Evolutionary conservation across 37 sponge, comb jelly and placozoan genomes (phyloP).

Genomic region (Tethya wilhelma): DNA sequence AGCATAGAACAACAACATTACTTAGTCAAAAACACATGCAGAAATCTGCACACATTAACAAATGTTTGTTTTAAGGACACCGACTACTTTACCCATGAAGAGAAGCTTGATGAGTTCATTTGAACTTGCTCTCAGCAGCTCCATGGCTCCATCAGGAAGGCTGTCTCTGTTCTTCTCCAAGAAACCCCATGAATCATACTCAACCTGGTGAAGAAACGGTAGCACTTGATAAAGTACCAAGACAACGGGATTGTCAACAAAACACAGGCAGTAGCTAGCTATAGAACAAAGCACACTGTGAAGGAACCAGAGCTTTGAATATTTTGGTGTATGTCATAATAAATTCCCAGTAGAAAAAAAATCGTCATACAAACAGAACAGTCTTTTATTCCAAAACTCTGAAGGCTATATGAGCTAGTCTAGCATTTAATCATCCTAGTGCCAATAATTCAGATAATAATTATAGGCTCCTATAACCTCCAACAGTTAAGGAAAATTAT

Average conservation of each 20-base stretch:
- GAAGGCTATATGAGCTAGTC: too few species aligned
- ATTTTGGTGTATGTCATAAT: too few species aligned
- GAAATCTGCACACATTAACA: neutral
- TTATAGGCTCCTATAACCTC: too few species aligned
- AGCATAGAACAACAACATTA: neutral
- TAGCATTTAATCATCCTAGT: too few species aligned
- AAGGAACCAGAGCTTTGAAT: too few species aligned
- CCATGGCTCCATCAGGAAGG: conserved; percentile 67
- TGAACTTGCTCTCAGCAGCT: conserved; percentile 66
- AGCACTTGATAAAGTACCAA: neutral
- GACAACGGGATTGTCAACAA: neutral
- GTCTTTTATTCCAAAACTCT: too few species aligned
- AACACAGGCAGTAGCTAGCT: neutral
- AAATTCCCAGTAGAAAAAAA: too few species aligned
- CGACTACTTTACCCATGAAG: conserved; percentile 67
- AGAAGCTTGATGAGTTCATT: conserved; percentile 57
- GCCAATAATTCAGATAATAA: too few species aligned
- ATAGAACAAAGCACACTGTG: too few species aligned
- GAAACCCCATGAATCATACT: conserved; percentile 64
- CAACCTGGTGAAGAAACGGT: conserved; percentile 44
- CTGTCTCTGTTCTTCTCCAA: conserved; percentile 87
- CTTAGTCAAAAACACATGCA: neutral
- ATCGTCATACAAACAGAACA: too few species aligned
- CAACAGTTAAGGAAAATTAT: too few species aligned
- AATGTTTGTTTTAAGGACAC: too few species aligned